These are phyloP conservation scores for Andrena bucephala DNA, from an alignment of 2,888 invertebrate species.

Conservation along the genomic window DNA sequence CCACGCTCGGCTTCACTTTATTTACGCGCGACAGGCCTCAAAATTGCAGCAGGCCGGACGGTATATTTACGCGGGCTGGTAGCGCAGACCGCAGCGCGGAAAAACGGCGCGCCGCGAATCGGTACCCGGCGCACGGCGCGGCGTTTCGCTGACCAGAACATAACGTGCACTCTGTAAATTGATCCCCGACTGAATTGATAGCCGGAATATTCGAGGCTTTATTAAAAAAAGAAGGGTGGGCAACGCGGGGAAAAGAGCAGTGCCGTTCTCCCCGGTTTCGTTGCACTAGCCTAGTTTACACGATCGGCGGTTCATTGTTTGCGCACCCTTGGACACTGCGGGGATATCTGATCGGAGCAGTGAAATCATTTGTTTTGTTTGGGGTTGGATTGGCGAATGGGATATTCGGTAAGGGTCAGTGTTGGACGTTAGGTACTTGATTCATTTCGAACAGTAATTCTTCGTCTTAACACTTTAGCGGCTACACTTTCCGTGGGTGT, in stretches of 20 bases:
- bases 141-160: constrained; percentile 53
- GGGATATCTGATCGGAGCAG: not conserved
- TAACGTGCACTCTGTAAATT: constrained; percentile 50
- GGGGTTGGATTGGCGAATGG: not conserved
- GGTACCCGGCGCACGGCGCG: not conserved
- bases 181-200: constrained; percentile 46
- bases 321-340: not conserved
- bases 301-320: constrained; percentile 8
- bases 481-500: too few species aligned
- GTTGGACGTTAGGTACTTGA: too few species aligned
- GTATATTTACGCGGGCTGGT: constrained; percentile 65
- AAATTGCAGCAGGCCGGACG: constrained; percentile 64
- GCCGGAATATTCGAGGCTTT: constrained; percentile 20
- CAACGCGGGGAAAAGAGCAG: not conserved
- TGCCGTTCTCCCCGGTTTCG: not conserved
- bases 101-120: constrained; percentile 58
- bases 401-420: not conserved
- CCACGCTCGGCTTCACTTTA: constrained; percentile 73
- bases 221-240: not conserved
- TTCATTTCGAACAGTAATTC: too few species aligned
- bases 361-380: not conserved
- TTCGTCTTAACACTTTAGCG: too few species aligned
- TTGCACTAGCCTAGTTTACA: constrained; percentile 20
- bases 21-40: constrained; percentile 76
- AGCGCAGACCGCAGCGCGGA: constrained; percentile 54